Evolutionary conservation across 2,797 vertebrate genomes (phyloP), one percentile per base, ranked within the genome.

Genomic region (Eulemur coronatus): DNA sequence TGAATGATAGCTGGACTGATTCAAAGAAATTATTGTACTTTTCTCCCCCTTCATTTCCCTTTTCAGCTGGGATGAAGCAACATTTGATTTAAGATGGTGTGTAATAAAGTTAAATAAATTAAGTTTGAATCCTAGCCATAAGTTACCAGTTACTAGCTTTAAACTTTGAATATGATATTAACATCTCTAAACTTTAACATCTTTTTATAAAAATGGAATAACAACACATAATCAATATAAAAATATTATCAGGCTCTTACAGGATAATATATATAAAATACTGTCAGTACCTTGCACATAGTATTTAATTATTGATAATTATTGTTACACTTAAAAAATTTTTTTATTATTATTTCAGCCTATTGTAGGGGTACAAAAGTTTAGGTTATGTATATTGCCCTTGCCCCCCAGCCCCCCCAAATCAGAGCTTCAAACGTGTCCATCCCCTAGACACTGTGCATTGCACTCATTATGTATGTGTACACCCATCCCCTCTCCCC

Each of bases 121-220:
- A n/a, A 91, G 38, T 91, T 78, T 75, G 59, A 87, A n/a, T 84
- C 73, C 41, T 91, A 86, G 13, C 33, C n/a, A 72, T 11, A 70
- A 24, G 55, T 57, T 57, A 57, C 22, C 8, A 73, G 5, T 73
- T 91, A 80, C 50, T 93, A 14, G 22, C 35, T 72, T 84, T 96
- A 35, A 85, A 7, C 46, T 80, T 89, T 89, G 50, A 78, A 22
- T 30, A 20, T 79, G 76, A 73, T 76, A 41, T 41, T 67, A 65
- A 35, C 28, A 35, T 93, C 50, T 87, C n/a, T 82, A 50, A 92
- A 50, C 26, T 35, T 55, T 63, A 38, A 63, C 93, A 69, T n/a
- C 80, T 2, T 90, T 96, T 93, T 93, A 10, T 93, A 76, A 86
- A 97, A 75, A 76, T 73, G 5, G 43, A 82, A 61, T 92, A 41